Evolutionary conservation across 1,140 invertebrate species (phyloP), one percentile per base, ranked within the genome.

Genomic region (Macrocentrus cingulum): DNA sequence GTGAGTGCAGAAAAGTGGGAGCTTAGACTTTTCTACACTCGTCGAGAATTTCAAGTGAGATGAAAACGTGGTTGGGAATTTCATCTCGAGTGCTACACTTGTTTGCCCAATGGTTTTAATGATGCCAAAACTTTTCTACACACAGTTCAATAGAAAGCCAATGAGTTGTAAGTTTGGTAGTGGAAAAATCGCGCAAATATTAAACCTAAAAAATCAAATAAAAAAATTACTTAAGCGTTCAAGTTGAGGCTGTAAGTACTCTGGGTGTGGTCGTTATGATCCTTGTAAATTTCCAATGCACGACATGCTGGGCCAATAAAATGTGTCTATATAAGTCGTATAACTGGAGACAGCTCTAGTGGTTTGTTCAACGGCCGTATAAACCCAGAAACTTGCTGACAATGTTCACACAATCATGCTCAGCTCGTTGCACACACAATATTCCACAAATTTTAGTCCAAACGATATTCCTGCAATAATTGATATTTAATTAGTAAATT

Each of bases 41-140:
- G 25, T 29, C 25, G 32, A 37, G 49, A 46, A 46, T 46, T 46
- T 18, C 18, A 36, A 51, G 32, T 15, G 18, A 51, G 32, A 16
- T 36, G 32, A n/a, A 51, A 51, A 51, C 19, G 16, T 18, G 49
- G 2, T 7, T 19, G 32, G n/a, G 29, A 34, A 51, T 36, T 51
- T 37, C n/a, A n/a, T n/a, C 29, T 36, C 13, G 16, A 36, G 32
- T 20, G 32, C 18, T 16, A 20, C 18, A 36, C 49, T 36, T 51
- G 23, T 51, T 36, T 37, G 34, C 13, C 49, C 32, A 51, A 51
- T 51, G 7, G 49, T 29, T 51, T 51, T 51, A 51, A 51, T 51
- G 32, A 51, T 51, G 34, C 29, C 16, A 7, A 37, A 37, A 51
- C 32, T 51, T 51, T 51, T 51, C 19, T n/a, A n/a, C n/a, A n/a